These are phyloP conservation scores for Geophilus truncorum DNA, from an alignment of 2,888 invertebrate genomes.

Conservation along the genomic window DNA sequence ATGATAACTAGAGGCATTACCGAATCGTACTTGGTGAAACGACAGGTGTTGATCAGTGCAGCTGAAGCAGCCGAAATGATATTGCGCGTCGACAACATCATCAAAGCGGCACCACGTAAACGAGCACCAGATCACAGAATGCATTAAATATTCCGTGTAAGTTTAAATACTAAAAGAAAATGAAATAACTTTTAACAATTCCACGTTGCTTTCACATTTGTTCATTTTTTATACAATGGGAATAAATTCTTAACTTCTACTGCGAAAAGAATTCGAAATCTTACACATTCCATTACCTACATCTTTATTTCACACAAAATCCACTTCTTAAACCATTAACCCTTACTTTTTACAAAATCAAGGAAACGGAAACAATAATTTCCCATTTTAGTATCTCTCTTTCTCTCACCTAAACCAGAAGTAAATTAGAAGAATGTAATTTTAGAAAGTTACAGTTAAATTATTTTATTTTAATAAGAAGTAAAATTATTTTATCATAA, in stretches of 20 bases:
- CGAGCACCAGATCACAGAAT: slow-evolving; percentile 76
- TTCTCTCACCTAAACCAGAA: not conserved
- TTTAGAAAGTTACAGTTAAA: not conserved
- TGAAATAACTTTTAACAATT: not conserved
- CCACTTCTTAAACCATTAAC: slow-evolving; percentile 7
- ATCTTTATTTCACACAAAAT: not conserved
- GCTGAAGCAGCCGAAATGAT: slow-evolving; percentile 99
- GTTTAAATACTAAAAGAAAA: too few species aligned
- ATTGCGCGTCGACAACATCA: slow-evolving; percentile 93
- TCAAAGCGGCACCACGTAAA: slow-evolving; percentile 82
- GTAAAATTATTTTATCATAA: not conserved
- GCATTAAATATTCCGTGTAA: slow-evolving; percentile 55
- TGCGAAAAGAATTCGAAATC: not conserved
- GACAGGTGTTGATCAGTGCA: slow-evolving; percentile 89
- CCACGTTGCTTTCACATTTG: not conserved
- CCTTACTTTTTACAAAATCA: not conserved
- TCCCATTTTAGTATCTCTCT: too few species aligned
- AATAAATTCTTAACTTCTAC: not conserved
- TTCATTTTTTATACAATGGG: not conserved
- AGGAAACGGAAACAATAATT: not conserved
- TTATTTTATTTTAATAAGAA: not conserved
- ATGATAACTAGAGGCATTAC: slow-evolving; percentile 89
- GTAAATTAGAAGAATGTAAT: not conserved
- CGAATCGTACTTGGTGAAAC: slow-evolving; percentile 94
- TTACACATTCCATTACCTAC: not conserved